These are phyloP conservation scores for Parapristionchus giblindavisi DNA, from an alignment of 2,888 invertebrate species.

Conservation along the genomic window DNA sequence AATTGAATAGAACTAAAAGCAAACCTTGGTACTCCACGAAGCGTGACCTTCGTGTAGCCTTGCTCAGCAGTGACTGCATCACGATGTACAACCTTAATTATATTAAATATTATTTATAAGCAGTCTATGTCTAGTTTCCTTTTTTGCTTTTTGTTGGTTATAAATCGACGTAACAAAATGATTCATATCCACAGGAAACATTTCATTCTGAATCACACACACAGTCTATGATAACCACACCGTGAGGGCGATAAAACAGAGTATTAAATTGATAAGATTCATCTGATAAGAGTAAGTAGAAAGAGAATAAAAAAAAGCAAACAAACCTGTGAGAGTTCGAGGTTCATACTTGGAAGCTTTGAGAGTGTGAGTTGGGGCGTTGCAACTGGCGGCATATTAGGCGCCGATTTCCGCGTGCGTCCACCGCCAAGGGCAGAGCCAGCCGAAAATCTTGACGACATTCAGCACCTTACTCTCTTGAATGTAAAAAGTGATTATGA, in stretches of 20 bases:
- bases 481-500: no score
- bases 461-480: not conserved
- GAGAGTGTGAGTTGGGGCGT: constrained; percentile 3
- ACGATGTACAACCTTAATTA: not conserved
- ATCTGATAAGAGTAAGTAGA: not conserved
- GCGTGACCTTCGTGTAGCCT: constrained; percentile 28
- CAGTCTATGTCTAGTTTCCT: not conserved
- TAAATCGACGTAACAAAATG: no score
- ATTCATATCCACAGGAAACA: no score
- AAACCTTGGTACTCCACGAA: constrained; percentile 30
- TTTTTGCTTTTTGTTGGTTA: not conserved
- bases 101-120: not conserved
- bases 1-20: not conserved
- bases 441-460: constrained; percentile 23
- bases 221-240: no score
- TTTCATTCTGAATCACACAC: no score
- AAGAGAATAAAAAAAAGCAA: not conserved
- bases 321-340: constrained; percentile 25
- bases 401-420: not conserved
- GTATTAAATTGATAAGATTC: no score
- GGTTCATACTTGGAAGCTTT: constrained; percentile 9
- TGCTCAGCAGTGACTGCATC: not conserved
- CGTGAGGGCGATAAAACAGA: no score
- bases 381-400: not conserved
- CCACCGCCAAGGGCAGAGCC: constrained; percentile 16